Evolutionary conservation across 1,140 invertebrate genomes (phyloP), one percentile per base, ranked within the genome.

Genomic region (Neomicropteryx cornuta): DNA sequence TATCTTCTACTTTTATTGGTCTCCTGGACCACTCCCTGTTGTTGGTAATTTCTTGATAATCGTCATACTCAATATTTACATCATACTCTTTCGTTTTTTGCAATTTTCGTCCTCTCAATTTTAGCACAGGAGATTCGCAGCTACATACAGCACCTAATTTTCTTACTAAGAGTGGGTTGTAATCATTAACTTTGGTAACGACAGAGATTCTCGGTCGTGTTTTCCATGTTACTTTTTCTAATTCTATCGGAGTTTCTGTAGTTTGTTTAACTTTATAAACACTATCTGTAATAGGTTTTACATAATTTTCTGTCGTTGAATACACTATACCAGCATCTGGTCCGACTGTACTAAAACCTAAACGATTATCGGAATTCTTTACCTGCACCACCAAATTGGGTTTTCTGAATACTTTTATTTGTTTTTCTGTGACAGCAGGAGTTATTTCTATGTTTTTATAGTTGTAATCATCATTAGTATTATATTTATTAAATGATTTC

Each of bases 81-180:
- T 53, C 48, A 34, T 55, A 44, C 29, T 58, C 52, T 42, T 56
- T 44, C 24, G 49, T 46, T 34, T 43, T 29, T 41, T 52, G 46
- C 8, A 44, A 38, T 33, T 43, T 55, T n/a, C 58, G 59, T 46
- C 67, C 68, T 41, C 66, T 60, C 0, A 73, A 47, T 18, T 58
- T 60, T 19, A 81, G 57, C 0, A 76, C 69, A 51, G 80, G 77
- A 1, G 74, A 75, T 44, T 73, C 73, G 47, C 81, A 84, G 22
- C 77, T 81, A 43, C 81, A 84, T 24, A 83, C 78, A 5, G 79
- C 79, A 2, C 77, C 76, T 8, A 84, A 56, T 61, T 84, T 84
- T 22, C 72, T 70, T 1, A 82, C 63, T 8, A 83, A 58, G 10
- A 83, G 56, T 1, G 81, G 79, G 55, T 78, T 78, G 24, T 76